Evolutionary conservation across 2,888 invertebrate genomes (phyloP).

Genomic region (Litoditis marina): DNA sequence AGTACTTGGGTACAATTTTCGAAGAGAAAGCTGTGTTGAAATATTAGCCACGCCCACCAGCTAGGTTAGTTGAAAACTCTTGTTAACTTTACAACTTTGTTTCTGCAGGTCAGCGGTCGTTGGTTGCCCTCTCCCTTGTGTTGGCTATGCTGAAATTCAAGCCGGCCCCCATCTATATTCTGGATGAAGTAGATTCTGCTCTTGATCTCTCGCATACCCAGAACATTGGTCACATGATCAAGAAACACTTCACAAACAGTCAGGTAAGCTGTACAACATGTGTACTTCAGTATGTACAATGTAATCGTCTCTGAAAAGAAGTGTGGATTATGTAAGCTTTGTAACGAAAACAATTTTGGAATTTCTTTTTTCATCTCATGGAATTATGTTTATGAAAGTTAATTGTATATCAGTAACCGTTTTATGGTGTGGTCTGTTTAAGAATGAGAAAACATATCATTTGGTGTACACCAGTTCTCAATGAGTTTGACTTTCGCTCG

Average conservation of each 20-base stretch:
- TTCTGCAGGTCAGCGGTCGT: conserved; percentile 66
- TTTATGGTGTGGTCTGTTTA: too few relatives aligned
- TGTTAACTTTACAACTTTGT: background rate
- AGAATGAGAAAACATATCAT: background rate
- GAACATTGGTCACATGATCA: conserved; percentile 93
- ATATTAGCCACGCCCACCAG: background rate
- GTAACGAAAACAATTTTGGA: too few relatives aligned
- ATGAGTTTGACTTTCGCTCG: too few relatives aligned
- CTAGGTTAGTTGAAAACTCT: background rate
- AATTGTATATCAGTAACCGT: too few relatives aligned
- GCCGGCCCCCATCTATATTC: conserved; percentile 94
- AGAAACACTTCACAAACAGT: conserved; percentile 81
- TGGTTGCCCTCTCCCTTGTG: conserved; percentile 91
- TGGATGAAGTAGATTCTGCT: conserved; percentile 96
- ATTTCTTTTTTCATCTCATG: too few relatives aligned
- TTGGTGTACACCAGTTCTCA: background rate
- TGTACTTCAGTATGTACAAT: background rate
- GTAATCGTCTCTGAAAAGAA: too few relatives aligned
- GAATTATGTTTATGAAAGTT: too few relatives aligned
- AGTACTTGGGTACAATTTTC: too few relatives aligned
- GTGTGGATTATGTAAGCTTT: too few relatives aligned
- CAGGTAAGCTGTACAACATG: conserved; percentile 70
- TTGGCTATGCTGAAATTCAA: conserved; percentile 92
- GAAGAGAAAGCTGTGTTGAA: too few relatives aligned
- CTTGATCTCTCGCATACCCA: conserved; percentile 95